Conservation (phyloP, 2,888 invertebrate species). For the Perizoma affinitatum region DNA sequence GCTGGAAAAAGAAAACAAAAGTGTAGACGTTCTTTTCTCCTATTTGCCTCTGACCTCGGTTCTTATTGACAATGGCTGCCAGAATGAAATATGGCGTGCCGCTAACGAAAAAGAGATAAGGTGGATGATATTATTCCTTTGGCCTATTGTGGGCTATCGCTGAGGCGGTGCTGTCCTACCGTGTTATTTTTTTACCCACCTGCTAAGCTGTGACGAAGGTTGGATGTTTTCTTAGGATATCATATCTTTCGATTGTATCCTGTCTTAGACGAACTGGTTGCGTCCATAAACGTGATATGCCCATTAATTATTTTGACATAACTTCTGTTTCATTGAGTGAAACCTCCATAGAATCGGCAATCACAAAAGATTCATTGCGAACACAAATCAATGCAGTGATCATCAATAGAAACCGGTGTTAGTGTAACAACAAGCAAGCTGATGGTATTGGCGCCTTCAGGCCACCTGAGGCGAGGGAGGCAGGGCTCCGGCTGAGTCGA, state of each 20-base stretch:
- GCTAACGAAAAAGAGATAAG: conserved; percentile 81
- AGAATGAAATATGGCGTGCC: conserved; percentile 81
- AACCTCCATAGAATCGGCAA: neutral
- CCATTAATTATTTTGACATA: neutral
- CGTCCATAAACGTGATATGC: conserved; percentile 11
- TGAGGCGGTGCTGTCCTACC: conserved; percentile 61
- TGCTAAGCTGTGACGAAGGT: conserved; percentile 69
- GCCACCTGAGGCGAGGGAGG: conserved; percentile 41
- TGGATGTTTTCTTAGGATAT: conserved; percentile 62
- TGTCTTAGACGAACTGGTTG: conserved; percentile 20
- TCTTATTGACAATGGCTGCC: conserved; percentile 82
- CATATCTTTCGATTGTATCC: conserved; percentile 36
- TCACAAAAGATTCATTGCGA: conserved; percentile 5
- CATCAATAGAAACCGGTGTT: conserved; percentile 33
- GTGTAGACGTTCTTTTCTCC: conserved; percentile 72
- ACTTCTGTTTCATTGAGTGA: no score
- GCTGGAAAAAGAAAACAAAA: conserved; percentile 79
- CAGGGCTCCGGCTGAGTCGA: conserved; percentile 38
- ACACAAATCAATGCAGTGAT: conserved; percentile 9
- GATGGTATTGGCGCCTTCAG: conserved; percentile 56
- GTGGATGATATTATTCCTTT: conserved; percentile 72
- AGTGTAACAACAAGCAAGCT: conserved; percentile 43
- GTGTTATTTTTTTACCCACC: conserved; percentile 68
- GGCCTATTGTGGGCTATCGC: conserved; percentile 56
- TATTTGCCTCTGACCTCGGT: conserved; percentile 82